phyloP scores from a whole-genome alignment of 2,113 vertebrate species.

The Leptocoma aspasia region DNA sequence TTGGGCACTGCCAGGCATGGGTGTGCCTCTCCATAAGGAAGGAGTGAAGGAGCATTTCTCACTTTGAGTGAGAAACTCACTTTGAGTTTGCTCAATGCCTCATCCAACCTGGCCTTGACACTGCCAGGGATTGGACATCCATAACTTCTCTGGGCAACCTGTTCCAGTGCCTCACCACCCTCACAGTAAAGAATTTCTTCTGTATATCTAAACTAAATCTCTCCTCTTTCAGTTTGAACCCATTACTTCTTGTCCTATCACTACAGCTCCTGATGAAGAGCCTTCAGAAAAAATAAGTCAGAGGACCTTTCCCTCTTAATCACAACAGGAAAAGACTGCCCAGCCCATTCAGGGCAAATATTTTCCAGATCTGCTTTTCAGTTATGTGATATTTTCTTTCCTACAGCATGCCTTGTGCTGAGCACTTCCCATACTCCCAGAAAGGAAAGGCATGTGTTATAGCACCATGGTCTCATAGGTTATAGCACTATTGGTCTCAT shows the following conservation, averaged over 20 bases:
- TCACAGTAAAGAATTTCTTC: background rate
- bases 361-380: background rate
- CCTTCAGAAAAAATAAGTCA: background rate
- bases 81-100: background rate
- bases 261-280: background rate
- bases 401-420: background rate
- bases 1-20: fast-evolving
- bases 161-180: background rate
- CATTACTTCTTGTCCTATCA: background rate
- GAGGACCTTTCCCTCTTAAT: background rate
- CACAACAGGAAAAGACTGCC: background rate
- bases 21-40: background rate
- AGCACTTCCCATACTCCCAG: background rate
- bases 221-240: background rate
- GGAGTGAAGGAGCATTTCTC: background rate
- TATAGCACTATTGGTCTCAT: background rate
- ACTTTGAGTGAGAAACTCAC: no score
- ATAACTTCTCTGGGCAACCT: background rate
- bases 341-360: background rate
- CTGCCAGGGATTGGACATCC: background rate
- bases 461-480: no score
- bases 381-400: background rate
- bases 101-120: background rate
- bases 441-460: background rate
- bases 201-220: background rate